phyloP scores from a whole-genome alignment of 92 coral and sea anemone species.

The Pocillopora grandis region DNA sequence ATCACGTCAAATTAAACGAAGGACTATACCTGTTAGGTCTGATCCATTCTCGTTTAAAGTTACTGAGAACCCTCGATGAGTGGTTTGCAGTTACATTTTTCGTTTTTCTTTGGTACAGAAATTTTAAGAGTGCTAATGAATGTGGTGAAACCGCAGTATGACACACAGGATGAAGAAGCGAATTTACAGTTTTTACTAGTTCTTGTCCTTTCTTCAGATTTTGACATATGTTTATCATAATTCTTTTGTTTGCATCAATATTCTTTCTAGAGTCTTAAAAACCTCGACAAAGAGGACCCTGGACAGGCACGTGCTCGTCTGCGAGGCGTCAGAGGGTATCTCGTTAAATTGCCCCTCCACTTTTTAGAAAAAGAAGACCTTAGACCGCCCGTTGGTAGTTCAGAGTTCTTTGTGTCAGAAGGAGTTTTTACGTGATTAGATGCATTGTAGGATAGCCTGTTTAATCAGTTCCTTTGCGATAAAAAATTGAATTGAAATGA shows the following conservation, averaged over 20 bases:
- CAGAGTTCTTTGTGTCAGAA: conserved; percentile 72
- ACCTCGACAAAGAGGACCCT: conserved; percentile 47
- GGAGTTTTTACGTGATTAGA: conserved; percentile 75
- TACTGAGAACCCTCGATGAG: too few relatives aligned
- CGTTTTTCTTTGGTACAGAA: too few relatives aligned
- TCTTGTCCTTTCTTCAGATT: not conserved
- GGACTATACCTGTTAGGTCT: too few relatives aligned
- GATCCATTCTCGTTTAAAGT: too few relatives aligned
- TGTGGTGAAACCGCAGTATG: too few relatives aligned
- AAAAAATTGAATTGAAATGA: too few relatives aligned
- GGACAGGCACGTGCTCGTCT: conserved; percentile 65
- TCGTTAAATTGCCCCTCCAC: conserved; percentile 79
- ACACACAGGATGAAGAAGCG: too few relatives aligned
- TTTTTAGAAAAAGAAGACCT: conserved; percentile 86
- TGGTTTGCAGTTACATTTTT: too few relatives aligned
- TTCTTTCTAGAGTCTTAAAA: conserved; percentile 47
- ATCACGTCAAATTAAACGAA: too few relatives aligned
- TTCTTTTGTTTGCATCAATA: not conserved
- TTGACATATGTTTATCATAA: not conserved
- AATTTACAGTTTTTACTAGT: too few relatives aligned
- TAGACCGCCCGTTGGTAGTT: conserved; percentile 85
- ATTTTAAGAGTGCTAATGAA: too few relatives aligned
- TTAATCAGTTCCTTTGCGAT: too few relatives aligned
- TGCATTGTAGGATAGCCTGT: not conserved
- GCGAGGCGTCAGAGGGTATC: conserved; percentile 81